phyloP scores from a whole-genome alignment of 2,888 invertebrate genomes.

The Alsophila aescularia region DNA sequence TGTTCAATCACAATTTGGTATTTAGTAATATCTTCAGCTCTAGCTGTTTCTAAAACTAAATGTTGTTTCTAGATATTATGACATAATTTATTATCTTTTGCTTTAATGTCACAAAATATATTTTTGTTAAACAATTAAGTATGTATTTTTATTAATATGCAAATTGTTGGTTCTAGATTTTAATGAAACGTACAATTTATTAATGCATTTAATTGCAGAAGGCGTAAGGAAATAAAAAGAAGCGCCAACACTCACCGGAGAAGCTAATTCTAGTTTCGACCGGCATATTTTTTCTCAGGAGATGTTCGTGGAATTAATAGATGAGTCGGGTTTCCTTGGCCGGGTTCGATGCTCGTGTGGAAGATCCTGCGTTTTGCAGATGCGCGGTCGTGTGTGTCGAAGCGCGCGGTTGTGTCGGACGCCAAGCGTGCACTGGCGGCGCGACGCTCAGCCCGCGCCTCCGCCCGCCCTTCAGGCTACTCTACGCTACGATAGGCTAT shows the following conservation, averaged over 20 bases:
- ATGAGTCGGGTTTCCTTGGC: slow-evolving; percentile 34
- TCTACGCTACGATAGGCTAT: slow-evolving; percentile 30
- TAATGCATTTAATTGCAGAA: slow-evolving; percentile 5
- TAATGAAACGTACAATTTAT: slow-evolving; percentile 7
- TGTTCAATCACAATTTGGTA: slow-evolving; percentile 2
- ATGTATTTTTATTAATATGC: slow-evolving; percentile 1
- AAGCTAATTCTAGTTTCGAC: slow-evolving; percentile 81
- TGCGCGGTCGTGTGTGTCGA: slow-evolving; percentile 47
- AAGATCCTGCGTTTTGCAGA: slow-evolving; percentile 56
- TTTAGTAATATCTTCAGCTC: background rate
- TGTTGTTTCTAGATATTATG: slow-evolving; percentile 16
- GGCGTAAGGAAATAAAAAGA: background rate
- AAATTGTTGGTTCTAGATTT: slow-evolving; percentile 11
- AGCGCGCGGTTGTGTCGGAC: slow-evolving; percentile 66
- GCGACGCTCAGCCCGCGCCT: slow-evolving; percentile 42
- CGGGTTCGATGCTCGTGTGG: slow-evolving; percentile 37
- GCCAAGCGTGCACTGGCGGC: slow-evolving; percentile 71
- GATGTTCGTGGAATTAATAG: slow-evolving; percentile 28
- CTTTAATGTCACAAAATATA: slow-evolving; percentile 3
- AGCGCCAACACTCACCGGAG: slow-evolving; percentile 67
- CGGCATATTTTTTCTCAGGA: slow-evolving; percentile 64
- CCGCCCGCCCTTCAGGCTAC: slow-evolving; percentile 52
- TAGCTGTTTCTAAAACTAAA: slow-evolving; percentile 3
- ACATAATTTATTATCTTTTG: slow-evolving; percentile 27
- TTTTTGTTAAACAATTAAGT: slow-evolving; percentile 4